A percentile compares a stretch with the other conserved stretches of the same genome.
Evolutionary conservation across 2,113 vertebrate species (phyloP).

Genomic region (Ovibos moschatus): DNA sequence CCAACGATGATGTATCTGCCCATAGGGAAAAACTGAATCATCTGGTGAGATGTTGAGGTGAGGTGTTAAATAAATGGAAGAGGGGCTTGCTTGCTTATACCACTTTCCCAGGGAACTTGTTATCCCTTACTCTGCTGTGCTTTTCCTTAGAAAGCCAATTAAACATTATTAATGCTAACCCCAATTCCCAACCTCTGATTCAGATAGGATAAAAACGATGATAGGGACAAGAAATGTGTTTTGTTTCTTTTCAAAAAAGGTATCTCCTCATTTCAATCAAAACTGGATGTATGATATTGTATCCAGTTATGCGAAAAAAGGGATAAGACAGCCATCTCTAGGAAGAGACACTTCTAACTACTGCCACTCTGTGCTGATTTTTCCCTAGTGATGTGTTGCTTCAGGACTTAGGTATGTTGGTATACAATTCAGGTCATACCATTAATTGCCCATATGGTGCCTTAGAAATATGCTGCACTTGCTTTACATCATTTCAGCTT

Average conservation of each 20-base stretch:
- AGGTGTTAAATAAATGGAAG: slow-evolving; percentile 60
- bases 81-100: slow-evolving; percentile 64
- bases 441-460: slow-evolving; percentile 11
- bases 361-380: not conserved
- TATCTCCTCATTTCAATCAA: slow-evolving; percentile 43
- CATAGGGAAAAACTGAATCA: slow-evolving; percentile 35
- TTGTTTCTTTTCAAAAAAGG: slow-evolving; percentile 33
- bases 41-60: slow-evolving; percentile 27
- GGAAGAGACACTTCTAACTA: slow-evolving; percentile 30
- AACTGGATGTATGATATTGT: slow-evolving; percentile 27
- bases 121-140: slow-evolving; percentile 50
- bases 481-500: not conserved
- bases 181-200: slow-evolving; percentile 43
- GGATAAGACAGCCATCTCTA: slow-evolving; percentile 10
- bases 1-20: not conserved
- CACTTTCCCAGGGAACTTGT: slow-evolving; percentile 58
- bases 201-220: slow-evolving; percentile 16
- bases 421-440: not conserved
- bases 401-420: not conserved
- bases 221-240: slow-evolving; percentile 7
- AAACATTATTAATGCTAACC: slow-evolving; percentile 62
- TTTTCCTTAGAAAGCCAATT: slow-evolving; percentile 68
- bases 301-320: slow-evolving; percentile 5
- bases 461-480: slow-evolving; percentile 24
- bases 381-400: not conserved